phyloP scores from a whole-genome alignment of 1,140 invertebrate genomes.

The Cepaea nemoralis region DNA sequence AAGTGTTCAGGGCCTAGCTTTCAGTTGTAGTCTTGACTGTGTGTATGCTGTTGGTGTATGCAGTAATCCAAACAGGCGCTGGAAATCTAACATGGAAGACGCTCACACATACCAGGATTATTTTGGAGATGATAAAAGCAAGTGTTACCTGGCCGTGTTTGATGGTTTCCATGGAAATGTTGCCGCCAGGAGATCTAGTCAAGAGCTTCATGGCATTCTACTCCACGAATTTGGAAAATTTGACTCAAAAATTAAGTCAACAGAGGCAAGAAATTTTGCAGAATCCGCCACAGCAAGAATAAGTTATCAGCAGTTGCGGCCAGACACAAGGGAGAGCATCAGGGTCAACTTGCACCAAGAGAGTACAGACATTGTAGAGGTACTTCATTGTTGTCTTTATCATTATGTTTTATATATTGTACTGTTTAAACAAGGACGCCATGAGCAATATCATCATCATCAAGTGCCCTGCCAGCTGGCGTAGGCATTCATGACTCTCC shows the following conservation, averaged over 20 bases:
- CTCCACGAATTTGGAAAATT: constrained; percentile 64
- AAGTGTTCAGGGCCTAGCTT: constrained; percentile 51
- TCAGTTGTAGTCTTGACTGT: constrained; percentile 64
- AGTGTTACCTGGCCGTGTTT: constrained; percentile 69
- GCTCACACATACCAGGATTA: constrained; percentile 65
- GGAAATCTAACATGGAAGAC: constrained; percentile 70
- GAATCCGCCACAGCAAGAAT: constrained; percentile 54
- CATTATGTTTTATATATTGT: no score
- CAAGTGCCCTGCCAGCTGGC: no score
- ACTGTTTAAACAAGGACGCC: neutral
- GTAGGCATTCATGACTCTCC: no score
- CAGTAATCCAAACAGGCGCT: constrained; percentile 59
- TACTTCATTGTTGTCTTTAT: constrained; percentile 2
- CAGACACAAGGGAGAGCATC: constrained; percentile 57
- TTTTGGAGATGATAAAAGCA: constrained; percentile 67
- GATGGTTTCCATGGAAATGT: constrained; percentile 69
- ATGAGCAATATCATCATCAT: no score
- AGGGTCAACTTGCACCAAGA: constrained; percentile 58
- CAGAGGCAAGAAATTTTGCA: constrained; percentile 48
- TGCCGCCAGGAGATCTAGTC: constrained; percentile 65
- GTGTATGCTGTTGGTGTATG: constrained; percentile 65
- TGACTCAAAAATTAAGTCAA: constrained; percentile 62
- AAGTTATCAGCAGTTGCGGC: constrained; percentile 59
- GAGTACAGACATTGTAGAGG: constrained; percentile 58
- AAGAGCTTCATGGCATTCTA: constrained; percentile 65